These are phyloP conservation scores for Drosophila cognata DNA, from an alignment of 2,888 invertebrate species.

Conservation along the genomic window DNA sequence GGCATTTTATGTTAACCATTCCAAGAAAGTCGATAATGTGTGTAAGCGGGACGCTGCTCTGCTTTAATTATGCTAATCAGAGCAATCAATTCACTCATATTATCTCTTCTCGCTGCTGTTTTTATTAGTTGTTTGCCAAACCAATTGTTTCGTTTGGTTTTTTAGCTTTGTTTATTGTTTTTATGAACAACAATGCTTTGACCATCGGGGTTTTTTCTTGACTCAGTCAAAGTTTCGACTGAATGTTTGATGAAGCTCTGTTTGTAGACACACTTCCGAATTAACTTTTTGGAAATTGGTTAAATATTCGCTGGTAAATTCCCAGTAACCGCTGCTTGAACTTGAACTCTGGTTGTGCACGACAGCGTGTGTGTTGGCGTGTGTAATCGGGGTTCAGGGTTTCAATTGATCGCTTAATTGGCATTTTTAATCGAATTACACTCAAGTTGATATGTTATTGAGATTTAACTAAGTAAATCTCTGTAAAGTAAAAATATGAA, in stretches of 20 bases:
- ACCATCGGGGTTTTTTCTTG: conserved; percentile 69
- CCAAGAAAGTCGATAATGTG: conserved; percentile 74
- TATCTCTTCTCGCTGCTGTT: conserved; percentile 3
- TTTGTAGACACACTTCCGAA: conserved; percentile 60
- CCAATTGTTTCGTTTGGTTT: conserved; percentile 48
- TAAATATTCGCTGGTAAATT: conserved; percentile 55
- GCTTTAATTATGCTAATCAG: conserved; percentile 72
- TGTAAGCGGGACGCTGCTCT: conserved; percentile 48
- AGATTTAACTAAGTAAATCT: neutral
- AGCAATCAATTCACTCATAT: conserved; percentile 34
- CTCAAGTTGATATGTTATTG: conserved; percentile 11
- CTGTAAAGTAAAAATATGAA: neutral
- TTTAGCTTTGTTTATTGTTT: neutral
- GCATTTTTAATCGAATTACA: conserved; percentile 10
- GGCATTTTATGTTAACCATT: conserved; percentile 75
- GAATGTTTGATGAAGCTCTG: conserved; percentile 40
- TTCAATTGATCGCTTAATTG: conserved; percentile 40
- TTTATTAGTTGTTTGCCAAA: conserved; percentile 58
- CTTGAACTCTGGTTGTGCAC: conserved; percentile 58
- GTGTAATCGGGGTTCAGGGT: conserved; percentile 57
- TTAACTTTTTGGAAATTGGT: conserved; percentile 43
- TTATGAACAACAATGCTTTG: conserved; percentile 63
- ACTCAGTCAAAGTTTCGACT: conserved; percentile 32
- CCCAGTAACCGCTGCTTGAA: conserved; percentile 54
- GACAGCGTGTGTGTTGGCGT: conserved; percentile 34